Conservation (phyloP, 1,140 invertebrate species). For the Drosophila athabasca region DNA sequence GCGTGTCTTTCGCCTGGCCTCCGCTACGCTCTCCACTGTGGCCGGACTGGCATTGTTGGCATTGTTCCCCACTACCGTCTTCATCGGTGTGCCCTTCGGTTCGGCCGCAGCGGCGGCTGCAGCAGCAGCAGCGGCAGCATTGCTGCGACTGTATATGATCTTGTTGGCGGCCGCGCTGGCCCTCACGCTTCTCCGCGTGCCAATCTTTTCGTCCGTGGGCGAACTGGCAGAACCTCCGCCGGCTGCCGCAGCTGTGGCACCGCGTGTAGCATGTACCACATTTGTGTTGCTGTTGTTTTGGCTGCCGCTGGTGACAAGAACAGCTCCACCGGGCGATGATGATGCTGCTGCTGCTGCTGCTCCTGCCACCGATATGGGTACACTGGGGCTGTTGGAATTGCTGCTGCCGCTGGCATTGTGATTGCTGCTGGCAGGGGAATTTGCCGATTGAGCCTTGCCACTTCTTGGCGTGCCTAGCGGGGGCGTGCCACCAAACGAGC, state of each 20-base stretch:
- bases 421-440: constrained; percentile 23
- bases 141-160: constrained; percentile 73
- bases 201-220: constrained; percentile 81
- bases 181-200: constrained; percentile 71
- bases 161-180: constrained; percentile 81
- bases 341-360: constrained; percentile 7
- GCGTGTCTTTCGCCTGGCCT: constrained; percentile 86
- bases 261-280: constrained; percentile 68
- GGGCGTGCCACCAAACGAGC: constrained; percentile 24
- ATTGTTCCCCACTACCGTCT: constrained; percentile 18
- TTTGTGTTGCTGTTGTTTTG: constrained; percentile 32
- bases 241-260: constrained; percentile 66
- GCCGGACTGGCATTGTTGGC: constrained; percentile 30
- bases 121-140: constrained; percentile 59
- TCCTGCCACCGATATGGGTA: constrained; percentile 13
- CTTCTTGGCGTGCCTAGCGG: constrained; percentile 16
- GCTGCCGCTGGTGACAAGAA: not conserved
- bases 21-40: constrained; percentile 67
- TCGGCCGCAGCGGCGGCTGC: constrained; percentile 58
- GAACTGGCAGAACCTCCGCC: constrained; percentile 42
- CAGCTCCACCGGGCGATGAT: not conserved
- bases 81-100: constrained; percentile 48
- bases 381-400: constrained; percentile 32
- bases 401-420: constrained; percentile 30
- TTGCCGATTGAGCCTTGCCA: constrained; percentile 46